Percentiles rank a stretch among this genome's conserved stretches.
These are phyloP conservation scores for Acrocephalus kingi DNA, from an alignment of 2,113 vertebrate genomes.

Conservation along the genomic window DNA sequence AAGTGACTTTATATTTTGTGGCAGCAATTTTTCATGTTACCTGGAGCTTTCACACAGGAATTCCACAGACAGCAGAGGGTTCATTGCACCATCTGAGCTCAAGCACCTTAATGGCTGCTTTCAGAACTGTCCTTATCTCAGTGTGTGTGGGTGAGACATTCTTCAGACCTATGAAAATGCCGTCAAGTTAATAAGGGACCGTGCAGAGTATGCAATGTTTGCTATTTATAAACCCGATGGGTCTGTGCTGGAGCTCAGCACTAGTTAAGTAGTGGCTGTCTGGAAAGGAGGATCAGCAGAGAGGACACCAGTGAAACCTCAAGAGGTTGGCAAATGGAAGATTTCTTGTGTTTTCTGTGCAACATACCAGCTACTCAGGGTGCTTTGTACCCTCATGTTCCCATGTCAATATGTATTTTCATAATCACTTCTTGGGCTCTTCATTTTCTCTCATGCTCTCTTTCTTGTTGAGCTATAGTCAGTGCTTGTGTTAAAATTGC, in stretches of 20 bases:
- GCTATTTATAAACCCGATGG: slow-evolving; percentile 27
- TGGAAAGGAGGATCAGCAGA: neutral
- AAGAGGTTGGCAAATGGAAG: neutral
- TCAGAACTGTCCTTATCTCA: neutral
- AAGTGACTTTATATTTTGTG: neutral
- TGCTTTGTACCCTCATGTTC: neutral
- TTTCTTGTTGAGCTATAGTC: neutral
- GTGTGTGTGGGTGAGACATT: neutral
- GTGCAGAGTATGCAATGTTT: neutral
- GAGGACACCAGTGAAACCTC: neutral
- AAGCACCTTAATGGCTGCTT: neutral
- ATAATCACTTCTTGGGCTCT: neutral
- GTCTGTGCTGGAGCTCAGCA: neutral
- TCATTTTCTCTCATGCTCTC: neutral
- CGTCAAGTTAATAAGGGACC: neutral
- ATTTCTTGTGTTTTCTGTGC: neutral
- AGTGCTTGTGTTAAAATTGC: neutral
- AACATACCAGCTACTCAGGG: neutral
- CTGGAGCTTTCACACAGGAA: neutral
- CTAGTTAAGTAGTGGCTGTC: neutral
- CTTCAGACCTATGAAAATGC: slow-evolving; percentile 2
- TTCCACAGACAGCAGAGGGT: neutral
- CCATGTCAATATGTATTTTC: neutral
- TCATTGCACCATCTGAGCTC: neutral
- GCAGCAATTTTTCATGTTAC: neutral